phyloP scores from a whole-genome alignment of 2,113 vertebrate species.

The Cercopithecus mona region DNA sequence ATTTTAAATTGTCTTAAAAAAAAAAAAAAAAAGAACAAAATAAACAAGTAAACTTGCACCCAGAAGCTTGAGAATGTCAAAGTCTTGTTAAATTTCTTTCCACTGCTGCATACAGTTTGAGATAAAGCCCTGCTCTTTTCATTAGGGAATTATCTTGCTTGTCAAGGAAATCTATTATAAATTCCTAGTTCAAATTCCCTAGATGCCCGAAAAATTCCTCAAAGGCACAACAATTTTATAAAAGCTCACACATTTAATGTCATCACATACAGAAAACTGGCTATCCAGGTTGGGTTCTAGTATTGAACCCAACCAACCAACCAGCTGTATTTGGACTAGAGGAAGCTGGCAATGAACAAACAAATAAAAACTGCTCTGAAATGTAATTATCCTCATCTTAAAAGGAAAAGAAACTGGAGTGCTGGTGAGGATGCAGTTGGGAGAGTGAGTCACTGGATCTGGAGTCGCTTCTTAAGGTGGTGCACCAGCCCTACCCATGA shows the following conservation, averaged over 20 bases:
- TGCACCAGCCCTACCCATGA: not conserved
- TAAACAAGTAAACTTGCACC: not conserved
- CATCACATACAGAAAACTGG: not conserved
- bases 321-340: not conserved
- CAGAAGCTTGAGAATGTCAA: conserved; percentile 23
- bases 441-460: not conserved
- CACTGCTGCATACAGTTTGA: not conserved
- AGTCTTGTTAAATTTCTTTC: not conserved
- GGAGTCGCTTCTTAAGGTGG: not conserved
- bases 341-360: not conserved
- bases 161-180: conserved; percentile 54
- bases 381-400: not conserved
- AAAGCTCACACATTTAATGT: not conserved
- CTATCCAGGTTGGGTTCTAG: not conserved
- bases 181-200: conserved; percentile 48
- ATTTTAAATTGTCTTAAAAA: not conserved
- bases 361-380: not conserved
- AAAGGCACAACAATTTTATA: conserved; percentile 17
- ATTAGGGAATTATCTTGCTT: conserved; percentile 36
- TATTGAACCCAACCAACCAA: not conserved
- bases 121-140: not conserved
- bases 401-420: not conserved
- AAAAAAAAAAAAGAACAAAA: not conserved
- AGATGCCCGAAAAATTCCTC: conserved; percentile 46
- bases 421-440: not conserved